phyloP scores from a whole-genome alignment of 2,888 invertebrate species.

The Melinopterus prodromus region DNA sequence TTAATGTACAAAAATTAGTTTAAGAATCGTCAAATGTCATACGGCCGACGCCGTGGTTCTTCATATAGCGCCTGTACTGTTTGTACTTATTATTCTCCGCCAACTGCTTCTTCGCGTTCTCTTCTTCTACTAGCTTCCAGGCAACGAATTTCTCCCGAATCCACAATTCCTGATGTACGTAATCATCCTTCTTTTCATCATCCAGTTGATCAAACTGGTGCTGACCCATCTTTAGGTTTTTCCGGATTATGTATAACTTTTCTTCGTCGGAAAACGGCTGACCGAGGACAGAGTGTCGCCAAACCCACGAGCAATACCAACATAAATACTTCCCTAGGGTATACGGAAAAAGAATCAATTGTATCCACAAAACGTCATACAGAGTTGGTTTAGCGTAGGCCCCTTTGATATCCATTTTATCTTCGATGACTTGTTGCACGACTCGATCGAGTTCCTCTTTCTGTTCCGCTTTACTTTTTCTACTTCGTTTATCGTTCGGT shows the following conservation, averaged over 20 bases:
- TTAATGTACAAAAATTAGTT: conserved; percentile 40
- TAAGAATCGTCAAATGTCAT: conserved; percentile 90
- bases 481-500: conserved; percentile 61
- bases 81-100: conserved; percentile 89
- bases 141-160: conserved; percentile 76
- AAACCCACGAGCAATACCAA: conserved; percentile 85
- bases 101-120: conserved; percentile 82
- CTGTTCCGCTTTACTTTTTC: conserved; percentile 67
- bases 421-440: conserved; percentile 83
- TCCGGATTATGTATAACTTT: conserved; percentile 84
- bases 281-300: conserved; percentile 78
- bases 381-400: conserved; percentile 88
- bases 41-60: conserved; percentile 87
- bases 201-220: conserved; percentile 78
- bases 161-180: conserved; percentile 82
- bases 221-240: conserved; percentile 75
- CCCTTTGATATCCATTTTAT: conserved; percentile 94
- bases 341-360: conserved; percentile 81
- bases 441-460: conserved; percentile 83
- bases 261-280: conserved; percentile 84
- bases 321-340: conserved; percentile 72
- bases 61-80: conserved; percentile 88
- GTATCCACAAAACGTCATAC: conserved; percentile 82
- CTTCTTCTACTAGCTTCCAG: conserved; percentile 86
- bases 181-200: conserved; percentile 77